A percentile compares a stretch with the other conserved stretches of the same genome.
Conservation (phyloP, 2,797 vertebrate species). For the Novumbra hubbsi region DNA sequence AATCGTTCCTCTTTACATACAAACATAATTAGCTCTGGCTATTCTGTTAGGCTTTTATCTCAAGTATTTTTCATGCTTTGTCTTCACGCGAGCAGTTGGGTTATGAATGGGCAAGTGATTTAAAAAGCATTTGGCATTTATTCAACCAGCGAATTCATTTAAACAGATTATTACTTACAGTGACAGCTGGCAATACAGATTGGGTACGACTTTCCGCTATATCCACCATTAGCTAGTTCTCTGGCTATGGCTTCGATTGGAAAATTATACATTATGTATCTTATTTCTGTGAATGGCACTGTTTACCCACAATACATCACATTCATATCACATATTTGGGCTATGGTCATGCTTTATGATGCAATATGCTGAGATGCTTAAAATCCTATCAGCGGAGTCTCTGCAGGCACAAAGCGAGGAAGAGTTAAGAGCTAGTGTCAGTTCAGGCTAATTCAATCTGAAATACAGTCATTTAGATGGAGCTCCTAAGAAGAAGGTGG, state of each 20-base stretch:
- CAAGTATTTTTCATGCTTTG: neutral
- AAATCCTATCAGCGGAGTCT: neutral
- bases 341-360: neutral
- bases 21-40: slow-evolving; percentile 5
- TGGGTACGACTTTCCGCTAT: neutral
- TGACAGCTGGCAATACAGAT: neutral
- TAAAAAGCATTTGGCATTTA: too few species aligned
- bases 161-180: too few species aligned
- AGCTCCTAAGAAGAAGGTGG: neutral
- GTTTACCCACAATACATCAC: neutral
- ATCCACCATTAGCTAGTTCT: neutral
- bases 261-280: neutral
- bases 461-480: neutral
- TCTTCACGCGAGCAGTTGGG: neutral
- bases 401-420: too few species aligned
- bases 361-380: neutral
- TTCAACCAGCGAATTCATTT: neutral
- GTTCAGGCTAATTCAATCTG: slow-evolving; percentile 1
- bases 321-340: neutral
- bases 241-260: neutral
- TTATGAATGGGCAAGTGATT: neutral
- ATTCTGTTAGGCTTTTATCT: neutral
- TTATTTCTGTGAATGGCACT: neutral
- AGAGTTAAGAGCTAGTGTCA: too few species aligned
- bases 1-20: neutral